These are phyloP conservation scores for Drosophila affinis DNA, from an alignment of 2,888 invertebrate genomes.

Conservation along the genomic window DNA sequence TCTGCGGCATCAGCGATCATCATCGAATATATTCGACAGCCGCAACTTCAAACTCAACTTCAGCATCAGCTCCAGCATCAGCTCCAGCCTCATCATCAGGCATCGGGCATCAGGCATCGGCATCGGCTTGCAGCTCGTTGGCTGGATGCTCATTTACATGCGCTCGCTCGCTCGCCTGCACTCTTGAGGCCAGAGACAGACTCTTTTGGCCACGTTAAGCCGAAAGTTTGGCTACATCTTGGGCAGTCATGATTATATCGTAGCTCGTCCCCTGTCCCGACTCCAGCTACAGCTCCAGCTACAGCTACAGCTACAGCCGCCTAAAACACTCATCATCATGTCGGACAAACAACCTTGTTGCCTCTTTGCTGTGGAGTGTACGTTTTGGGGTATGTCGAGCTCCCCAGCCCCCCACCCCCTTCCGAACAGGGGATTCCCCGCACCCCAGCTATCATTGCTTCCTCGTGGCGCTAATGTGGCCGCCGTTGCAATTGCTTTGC, in stretches of 20 bases:
- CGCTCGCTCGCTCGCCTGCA: constrained; percentile 57
- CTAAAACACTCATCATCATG: constrained; percentile 79
- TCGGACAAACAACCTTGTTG: constrained; percentile 79
- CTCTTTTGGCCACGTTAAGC: constrained; percentile 49
- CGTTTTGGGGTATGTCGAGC: constrained; percentile 42
- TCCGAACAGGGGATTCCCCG: constrained; percentile 22
- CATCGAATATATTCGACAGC: constrained; percentile 64
- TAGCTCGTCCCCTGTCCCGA: constrained; percentile 9
- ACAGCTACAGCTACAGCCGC: constrained; percentile 58
- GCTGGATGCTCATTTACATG: constrained; percentile 68
- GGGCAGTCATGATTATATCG: constrained; percentile 72
- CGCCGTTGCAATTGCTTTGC: constrained; percentile 50
- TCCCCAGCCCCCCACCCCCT: constrained; percentile 9
- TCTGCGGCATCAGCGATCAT: constrained; percentile 23
- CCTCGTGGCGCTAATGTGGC: constrained; percentile 73
- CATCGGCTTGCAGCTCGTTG: constrained; percentile 11
- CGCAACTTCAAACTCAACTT: constrained; percentile 26
- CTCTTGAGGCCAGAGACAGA: constrained; percentile 33
- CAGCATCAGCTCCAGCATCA: constrained; percentile 9
- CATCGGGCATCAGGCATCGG: constrained; percentile 27
- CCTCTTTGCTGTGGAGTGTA: constrained; percentile 54
- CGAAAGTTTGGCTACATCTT: constrained; percentile 66
- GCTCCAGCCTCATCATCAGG: constrained; percentile 16
- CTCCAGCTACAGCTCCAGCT: not conserved
- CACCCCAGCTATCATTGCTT: constrained; percentile 56